Evolutionary conservation across 1,140 invertebrate species (phyloP).

Genomic region (Musca vetustissima): DNA sequence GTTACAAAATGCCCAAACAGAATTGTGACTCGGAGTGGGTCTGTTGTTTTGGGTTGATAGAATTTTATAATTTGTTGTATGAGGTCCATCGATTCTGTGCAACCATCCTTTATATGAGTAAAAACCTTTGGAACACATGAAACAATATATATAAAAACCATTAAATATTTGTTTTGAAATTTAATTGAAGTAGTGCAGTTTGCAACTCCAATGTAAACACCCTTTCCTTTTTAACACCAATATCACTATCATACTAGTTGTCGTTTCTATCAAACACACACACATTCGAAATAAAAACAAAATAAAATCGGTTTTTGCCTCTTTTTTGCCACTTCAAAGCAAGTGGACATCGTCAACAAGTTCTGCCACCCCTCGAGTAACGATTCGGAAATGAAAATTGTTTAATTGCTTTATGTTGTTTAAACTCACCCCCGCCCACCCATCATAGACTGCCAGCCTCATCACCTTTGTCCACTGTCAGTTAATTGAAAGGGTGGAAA

Average conservation of each 20-base stretch:
- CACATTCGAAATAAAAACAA: not conserved
- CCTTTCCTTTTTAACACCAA: not conserved
- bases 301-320: not conserved
- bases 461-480: conserved; percentile 30
- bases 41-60: not conserved
- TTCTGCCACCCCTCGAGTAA: not conserved
- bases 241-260: not conserved
- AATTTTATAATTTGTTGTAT: no score
- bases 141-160: no score
- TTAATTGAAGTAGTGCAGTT: no score
- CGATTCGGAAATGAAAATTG: conserved; percentile 40
- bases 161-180: no score
- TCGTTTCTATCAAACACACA: not conserved
- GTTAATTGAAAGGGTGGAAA: conserved; percentile 53
- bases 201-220: not conserved
- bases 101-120: no score
- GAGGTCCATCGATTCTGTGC: no score
- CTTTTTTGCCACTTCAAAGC: conserved; percentile 2
- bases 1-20: conserved; percentile 14
- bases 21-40: not conserved
- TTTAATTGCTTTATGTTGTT: conserved; percentile 55
- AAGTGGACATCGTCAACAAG: conserved; percentile 16
- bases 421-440: conserved; percentile 18
- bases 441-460: not conserved
- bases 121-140: no score